These are phyloP conservation scores for Luperina nickerlii DNA, from an alignment of 2,888 invertebrate species.

Conservation along the genomic window DNA sequence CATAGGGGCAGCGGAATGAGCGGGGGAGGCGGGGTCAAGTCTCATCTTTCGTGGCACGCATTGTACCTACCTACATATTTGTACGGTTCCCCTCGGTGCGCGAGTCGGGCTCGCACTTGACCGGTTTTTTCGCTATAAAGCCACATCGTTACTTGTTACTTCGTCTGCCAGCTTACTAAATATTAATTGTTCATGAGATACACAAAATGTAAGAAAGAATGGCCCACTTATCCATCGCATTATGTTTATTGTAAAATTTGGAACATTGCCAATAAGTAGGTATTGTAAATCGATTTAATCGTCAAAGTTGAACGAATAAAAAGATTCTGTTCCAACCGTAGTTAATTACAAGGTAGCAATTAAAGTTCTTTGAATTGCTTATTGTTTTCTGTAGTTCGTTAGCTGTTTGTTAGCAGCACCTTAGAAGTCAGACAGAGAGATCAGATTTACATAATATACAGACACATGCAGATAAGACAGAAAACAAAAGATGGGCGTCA, in stretches of 20 bases:
- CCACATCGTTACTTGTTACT: background rate
- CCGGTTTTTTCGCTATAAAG: background rate
- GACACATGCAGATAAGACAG: too few relatives aligned
- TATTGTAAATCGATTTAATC: constrained; percentile 7
- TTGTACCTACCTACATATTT: too few relatives aligned
- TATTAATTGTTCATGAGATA: background rate
- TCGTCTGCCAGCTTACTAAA: background rate
- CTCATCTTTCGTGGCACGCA: too few relatives aligned
- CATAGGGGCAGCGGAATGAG: too few relatives aligned
- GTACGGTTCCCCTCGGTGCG: too few relatives aligned
- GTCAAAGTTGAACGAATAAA: background rate
- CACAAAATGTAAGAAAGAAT: background rate
- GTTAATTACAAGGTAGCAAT: constrained; percentile 8
- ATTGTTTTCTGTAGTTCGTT: constrained; percentile 17
- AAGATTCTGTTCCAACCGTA: constrained; percentile 10
- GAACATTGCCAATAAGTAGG: constrained; percentile 24
- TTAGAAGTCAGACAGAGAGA: too few relatives aligned
- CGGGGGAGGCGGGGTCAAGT: too few relatives aligned
- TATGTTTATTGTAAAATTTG: background rate
- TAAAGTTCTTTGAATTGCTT: constrained; percentile 14
- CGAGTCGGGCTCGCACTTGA: too few relatives aligned
- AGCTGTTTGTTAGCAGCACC: too few relatives aligned
- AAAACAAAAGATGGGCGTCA: too few relatives aligned
- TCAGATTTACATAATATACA: too few relatives aligned
- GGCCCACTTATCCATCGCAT: background rate